Conservation (phyloP, 2,888 invertebrate genomes). For the Drosophila maculinotata region DNA sequence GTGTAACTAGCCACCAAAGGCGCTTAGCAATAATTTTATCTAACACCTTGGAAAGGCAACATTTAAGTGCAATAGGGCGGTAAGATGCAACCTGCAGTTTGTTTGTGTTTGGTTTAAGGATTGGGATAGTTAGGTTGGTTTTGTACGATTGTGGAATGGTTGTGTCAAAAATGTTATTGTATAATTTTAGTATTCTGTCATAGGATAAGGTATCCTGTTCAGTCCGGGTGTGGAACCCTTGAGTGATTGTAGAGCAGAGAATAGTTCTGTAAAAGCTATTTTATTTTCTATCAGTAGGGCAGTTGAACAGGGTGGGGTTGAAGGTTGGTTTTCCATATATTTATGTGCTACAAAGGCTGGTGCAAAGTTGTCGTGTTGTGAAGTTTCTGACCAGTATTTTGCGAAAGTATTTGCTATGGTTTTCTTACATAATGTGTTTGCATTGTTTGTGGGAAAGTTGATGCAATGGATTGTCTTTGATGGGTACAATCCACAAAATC, state of each 20-base stretch:
- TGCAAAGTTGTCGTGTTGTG: background rate
- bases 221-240: slow-evolving; percentile 5
- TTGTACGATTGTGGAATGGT: slow-evolving; percentile 20
- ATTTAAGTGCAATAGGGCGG: background rate
- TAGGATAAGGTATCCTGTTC: slow-evolving; percentile 20
- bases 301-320: background rate
- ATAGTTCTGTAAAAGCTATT: slow-evolving; percentile 1
- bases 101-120: slow-evolving; percentile 10
- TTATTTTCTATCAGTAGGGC: slow-evolving; percentile 11
- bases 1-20: too few species aligned
- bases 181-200: slow-evolving; percentile 18
- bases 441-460: too few species aligned
- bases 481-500: slow-evolving; percentile 14
- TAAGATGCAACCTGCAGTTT: background rate
- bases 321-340: too few species aligned
- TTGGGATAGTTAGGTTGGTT: slow-evolving; percentile 11
- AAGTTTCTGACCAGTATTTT: slow-evolving; percentile 10
- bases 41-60: too few species aligned
- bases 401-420: background rate
- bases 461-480: slow-evolving; percentile 5
- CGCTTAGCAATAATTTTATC: background rate
- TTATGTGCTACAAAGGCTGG: background rate
- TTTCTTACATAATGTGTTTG: background rate
- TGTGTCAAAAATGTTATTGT: slow-evolving; percentile 19
- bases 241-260: too few species aligned